Evolutionary conservation across 2,888 invertebrate genomes (phyloP), one percentile per base, ranked within the genome.

Genomic region (Belgica antarctica): DNA sequence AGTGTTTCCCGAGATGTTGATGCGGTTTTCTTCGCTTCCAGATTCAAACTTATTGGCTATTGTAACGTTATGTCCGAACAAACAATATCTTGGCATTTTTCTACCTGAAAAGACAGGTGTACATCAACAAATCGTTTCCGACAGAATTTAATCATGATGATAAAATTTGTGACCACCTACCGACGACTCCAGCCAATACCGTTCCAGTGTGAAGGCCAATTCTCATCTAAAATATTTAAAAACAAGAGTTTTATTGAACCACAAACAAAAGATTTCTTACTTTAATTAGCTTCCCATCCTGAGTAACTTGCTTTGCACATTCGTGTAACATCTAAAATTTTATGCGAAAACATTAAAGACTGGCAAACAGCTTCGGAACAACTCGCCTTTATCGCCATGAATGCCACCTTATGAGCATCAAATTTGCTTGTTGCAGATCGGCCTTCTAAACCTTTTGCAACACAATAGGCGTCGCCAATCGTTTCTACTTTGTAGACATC

Each of bases 401-500:
- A 96, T 1, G 94, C 93, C 47, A 95, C 94, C 81, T 95, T 94
- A 73, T 93, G 92, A 19, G 96, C 95, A 78, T 96, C 96, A 70
- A 92, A 93, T 41, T 85, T 85, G 63, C 91, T 93, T 75, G 87
- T 87, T 73, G 89, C 88, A 25, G 25, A 24, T n/a, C 34, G 25
- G 19, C 57, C 31, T 79, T 96, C 96, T 5, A 96, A 82, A 0
- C 96, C 96, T 70, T 94, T 94, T 0, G 96, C 96, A 3, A 96
- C 96, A 76, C 96, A 96, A 76, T 96, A 96, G 0, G 96, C 96
- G 78, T 96, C 96, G 0, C 96, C 96, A 75, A 96, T 96, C 4
- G 96, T 96, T 80, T 96, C 96, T 74, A 96, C 96, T 88, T 96
- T 96, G 79, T 96, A 96, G 25, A 96, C 94, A 77, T 96, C 96